A percentile compares a stretch with the other conserved stretches of the same genome.
Conservation (phyloP, 2,888 invertebrate species). For the Phlogophora meticulosa region DNA sequence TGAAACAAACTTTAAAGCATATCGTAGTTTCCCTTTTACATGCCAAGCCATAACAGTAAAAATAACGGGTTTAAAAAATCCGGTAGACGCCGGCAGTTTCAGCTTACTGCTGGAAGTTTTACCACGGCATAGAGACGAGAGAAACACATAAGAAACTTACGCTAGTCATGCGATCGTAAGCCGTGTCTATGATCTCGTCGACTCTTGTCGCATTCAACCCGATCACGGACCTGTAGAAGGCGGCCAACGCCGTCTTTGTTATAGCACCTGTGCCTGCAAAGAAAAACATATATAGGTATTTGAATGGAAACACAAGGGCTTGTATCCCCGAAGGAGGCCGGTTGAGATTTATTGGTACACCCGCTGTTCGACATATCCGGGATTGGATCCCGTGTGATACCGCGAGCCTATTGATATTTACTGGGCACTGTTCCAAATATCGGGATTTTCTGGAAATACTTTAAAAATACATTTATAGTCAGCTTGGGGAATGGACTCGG, state of each 20-base stretch:
- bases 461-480: slow-evolving; percentile 4
- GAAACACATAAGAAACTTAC: slow-evolving; percentile 85
- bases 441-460: not conserved
- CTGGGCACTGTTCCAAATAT: slow-evolving; percentile 49
- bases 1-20: not conserved
- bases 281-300: slow-evolving; percentile 30
- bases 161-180: slow-evolving; percentile 94
- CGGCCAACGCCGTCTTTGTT: slow-evolving; percentile 92
- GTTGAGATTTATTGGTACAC: slow-evolving; percentile 48
- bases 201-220: slow-evolving; percentile 92
- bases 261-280: slow-evolving; percentile 92
- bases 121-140: not conserved
- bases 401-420: slow-evolving; percentile 53
- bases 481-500: not conserved
- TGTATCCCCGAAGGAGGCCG: slow-evolving; percentile 45
- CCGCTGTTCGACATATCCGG: slow-evolving; percentile 41
- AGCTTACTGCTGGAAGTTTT: too few relatives aligned
- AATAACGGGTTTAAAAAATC: too few relatives aligned
- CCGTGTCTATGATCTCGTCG: slow-evolving; percentile 92
- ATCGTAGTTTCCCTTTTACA: too few relatives aligned
- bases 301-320: slow-evolving; percentile 42
- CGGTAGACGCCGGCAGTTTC: too few relatives aligned
- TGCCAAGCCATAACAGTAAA: too few relatives aligned
- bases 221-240: slow-evolving; percentile 94
- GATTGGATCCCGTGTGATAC: slow-evolving; percentile 51